These are phyloP conservation scores for Diachasma alloeum DNA, from an alignment of 1,140 invertebrate genomes.

Conservation along the genomic window DNA sequence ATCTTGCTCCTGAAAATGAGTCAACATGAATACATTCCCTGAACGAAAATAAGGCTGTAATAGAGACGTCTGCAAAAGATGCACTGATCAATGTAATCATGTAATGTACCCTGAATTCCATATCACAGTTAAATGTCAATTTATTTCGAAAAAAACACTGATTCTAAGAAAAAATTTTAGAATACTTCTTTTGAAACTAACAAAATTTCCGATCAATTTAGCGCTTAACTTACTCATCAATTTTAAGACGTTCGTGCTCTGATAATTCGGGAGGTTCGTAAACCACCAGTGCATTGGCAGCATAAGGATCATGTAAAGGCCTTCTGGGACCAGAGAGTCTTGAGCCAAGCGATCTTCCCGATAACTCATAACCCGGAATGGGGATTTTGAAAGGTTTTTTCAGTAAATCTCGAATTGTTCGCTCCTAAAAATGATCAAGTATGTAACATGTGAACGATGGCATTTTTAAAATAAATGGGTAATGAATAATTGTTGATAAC, in stretches of 20 bases:
- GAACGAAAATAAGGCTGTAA: no score
- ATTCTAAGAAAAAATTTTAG: no score
- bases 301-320: slow-evolving; percentile 92
- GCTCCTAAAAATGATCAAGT: slow-evolving; percentile 69
- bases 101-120: no score
- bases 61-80: no score
- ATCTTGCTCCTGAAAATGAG: slow-evolving; percentile 47
- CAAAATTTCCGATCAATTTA: no score
- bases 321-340: slow-evolving; percentile 73
- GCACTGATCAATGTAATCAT: no score
- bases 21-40: background rate
- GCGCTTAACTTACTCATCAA: slow-evolving; percentile 66
- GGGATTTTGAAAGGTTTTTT: slow-evolving; percentile 95
- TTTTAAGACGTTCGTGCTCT: slow-evolving; percentile 85
- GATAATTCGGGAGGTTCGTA: slow-evolving; percentile 84
- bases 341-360: slow-evolving; percentile 79
- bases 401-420: slow-evolving; percentile 82
- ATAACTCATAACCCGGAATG: slow-evolving; percentile 87
- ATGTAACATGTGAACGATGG: no score
- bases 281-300: slow-evolving; percentile 91
- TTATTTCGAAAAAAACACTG: background rate
- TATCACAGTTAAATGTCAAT: no score
- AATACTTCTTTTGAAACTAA: no score
- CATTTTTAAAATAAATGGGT: no score
- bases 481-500: no score